Evolutionary conservation across 2,797 vertebrate species (phyloP).

Genomic region (Enteromius thamalakanensis): DNA sequence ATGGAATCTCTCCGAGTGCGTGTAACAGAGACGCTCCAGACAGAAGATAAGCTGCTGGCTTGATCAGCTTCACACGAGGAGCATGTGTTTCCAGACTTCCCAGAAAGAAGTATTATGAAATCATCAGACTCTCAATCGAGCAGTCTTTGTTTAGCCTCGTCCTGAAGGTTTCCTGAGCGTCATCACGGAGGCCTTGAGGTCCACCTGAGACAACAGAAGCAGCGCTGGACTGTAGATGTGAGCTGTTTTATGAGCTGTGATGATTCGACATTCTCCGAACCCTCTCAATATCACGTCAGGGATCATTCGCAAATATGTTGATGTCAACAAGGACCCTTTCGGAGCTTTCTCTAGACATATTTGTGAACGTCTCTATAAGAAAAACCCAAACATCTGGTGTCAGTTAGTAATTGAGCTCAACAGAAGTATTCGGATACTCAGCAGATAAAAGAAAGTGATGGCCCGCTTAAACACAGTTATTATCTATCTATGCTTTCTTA

Average conservation of each 20-base stretch:
- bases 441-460: neutral
- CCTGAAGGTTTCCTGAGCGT: slow-evolving; percentile 49
- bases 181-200: slow-evolving; percentile 38
- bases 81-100: slow-evolving; percentile 17
- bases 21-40: neutral
- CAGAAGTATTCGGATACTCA: slow-evolving; percentile 3
- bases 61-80: neutral
- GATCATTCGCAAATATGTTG: neutral
- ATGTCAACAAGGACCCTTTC: neutral
- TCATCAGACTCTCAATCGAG: slow-evolving; percentile 1
- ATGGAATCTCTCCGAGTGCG: neutral
- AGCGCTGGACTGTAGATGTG: neutral
- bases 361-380: neutral
- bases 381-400: slow-evolving; percentile 5
- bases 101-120: slow-evolving; percentile 44
- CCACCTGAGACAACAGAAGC: slow-evolving; percentile 39
- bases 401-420: slow-evolving; percentile 6
- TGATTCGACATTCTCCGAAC: neutral
- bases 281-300: neutral
- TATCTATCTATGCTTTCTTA: neutral
- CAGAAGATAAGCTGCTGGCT: neutral
- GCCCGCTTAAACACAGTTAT: neutral
- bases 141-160: slow-evolving; percentile 48
- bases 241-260: slow-evolving; percentile 2
- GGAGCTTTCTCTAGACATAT: slow-evolving; percentile 2